Conservation (phyloP, 2,888 invertebrate species). For the Papilio elwesi region DNA sequence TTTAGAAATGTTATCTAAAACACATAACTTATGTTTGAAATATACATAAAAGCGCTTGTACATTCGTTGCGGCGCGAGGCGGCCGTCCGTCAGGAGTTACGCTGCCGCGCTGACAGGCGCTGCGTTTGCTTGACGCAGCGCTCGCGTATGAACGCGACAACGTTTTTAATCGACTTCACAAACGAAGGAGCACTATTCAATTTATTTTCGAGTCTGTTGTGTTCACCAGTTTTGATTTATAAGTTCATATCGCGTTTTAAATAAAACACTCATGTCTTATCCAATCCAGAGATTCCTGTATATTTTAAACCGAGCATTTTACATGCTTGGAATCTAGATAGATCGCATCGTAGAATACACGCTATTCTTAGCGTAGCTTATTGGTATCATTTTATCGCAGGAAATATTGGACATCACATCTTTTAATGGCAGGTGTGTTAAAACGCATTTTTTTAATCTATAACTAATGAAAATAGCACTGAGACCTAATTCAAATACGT, state of each 20-base stretch:
- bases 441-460: too few relatives aligned
- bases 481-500: too few relatives aligned
- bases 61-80: not conserved
- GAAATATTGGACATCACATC: too few relatives aligned
- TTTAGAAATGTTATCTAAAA: too few relatives aligned
- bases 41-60: not conserved
- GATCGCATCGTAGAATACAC: too few relatives aligned
- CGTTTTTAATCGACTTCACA: conserved; percentile 2
- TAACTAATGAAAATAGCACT: too few relatives aligned
- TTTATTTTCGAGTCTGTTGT: not conserved
- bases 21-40: too few relatives aligned
- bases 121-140: not conserved
- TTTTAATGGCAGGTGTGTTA: too few relatives aligned
- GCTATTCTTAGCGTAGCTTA: too few relatives aligned
- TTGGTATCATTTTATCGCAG: too few relatives aligned
- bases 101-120: not conserved
- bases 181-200: not conserved
- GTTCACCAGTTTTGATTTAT: not conserved
- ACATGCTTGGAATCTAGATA: too few relatives aligned
- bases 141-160: not conserved
- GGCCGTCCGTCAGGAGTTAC: not conserved
- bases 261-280: not conserved
- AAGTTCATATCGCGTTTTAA: not conserved
- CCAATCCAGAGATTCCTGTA: not conserved
- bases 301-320: too few relatives aligned